A percentile compares a stretch with the other conserved stretches of the same genome.
These are phyloP conservation scores for Anthoscopus minutus DNA, from an alignment of 2,113 vertebrate genomes.

Conservation along the genomic window DNA sequence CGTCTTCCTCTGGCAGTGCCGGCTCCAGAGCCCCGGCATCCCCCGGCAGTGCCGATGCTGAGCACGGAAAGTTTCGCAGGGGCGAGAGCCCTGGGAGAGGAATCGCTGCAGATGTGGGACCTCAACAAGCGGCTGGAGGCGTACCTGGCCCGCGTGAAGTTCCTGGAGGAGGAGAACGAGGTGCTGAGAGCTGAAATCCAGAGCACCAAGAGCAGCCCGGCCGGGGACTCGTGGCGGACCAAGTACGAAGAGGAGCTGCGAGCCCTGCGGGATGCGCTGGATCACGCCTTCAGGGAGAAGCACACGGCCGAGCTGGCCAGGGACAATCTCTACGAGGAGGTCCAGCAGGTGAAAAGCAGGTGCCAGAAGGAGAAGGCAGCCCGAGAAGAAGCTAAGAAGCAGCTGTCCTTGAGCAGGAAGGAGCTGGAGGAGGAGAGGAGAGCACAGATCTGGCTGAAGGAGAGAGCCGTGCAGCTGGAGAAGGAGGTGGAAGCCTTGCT, in stretches of 20 bases:
- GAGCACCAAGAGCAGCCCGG: constrained; percentile 43
- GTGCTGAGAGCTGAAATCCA: constrained; percentile 77
- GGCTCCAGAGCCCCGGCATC: not conserved
- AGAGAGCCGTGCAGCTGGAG: constrained; percentile 77
- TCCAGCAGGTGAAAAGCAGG: constrained; percentile 66
- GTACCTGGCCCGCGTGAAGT: constrained; percentile 85
- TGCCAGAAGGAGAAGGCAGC: constrained; percentile 76
- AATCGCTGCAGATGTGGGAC: constrained; percentile 90
- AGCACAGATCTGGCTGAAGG: constrained; percentile 79
- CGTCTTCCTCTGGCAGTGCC: not conserved
- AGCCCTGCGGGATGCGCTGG: constrained; percentile 71
- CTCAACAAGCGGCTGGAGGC: constrained; percentile 88
- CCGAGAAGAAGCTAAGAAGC: constrained; percentile 66
- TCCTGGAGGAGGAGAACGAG: constrained; percentile 87
- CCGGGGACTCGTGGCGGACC: constrained; percentile 35
- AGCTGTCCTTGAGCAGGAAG: constrained; percentile 68
- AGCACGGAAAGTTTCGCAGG: constrained; percentile 52
- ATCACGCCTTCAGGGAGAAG: constrained; percentile 77
- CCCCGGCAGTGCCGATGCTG: not conserved
- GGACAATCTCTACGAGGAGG: constrained; percentile 73
- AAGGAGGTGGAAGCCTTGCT: constrained; percentile 73
- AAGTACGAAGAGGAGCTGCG: constrained; percentile 78
- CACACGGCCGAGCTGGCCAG: constrained; percentile 76
- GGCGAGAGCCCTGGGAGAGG: constrained; percentile 64
- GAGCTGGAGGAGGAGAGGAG: constrained; percentile 81